Evolutionary conservation across 2,797 vertebrate genomes (phyloP).

Genomic region (Microtus obscurus): DNA sequence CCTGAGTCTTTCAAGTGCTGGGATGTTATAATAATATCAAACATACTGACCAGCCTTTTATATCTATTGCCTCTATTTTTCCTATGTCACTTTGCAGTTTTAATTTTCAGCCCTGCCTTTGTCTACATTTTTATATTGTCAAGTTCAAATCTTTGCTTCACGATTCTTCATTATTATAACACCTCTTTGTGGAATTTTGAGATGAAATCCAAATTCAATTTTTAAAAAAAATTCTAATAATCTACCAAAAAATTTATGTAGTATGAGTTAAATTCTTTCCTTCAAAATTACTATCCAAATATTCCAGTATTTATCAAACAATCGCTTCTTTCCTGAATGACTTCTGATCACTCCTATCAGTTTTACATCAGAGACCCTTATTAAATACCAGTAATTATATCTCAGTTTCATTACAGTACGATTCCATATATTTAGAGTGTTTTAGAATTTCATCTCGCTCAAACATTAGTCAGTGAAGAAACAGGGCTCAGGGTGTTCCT

Average conservation of each 20-base stretch:
- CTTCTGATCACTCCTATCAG: background rate
- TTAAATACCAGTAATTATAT: conserved; percentile 18
- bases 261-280: background rate
- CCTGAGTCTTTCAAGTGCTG: background rate
- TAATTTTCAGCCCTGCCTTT: conserved; percentile 26
- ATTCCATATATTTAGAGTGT: background rate
- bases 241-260: background rate
- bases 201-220: conserved; percentile 33
- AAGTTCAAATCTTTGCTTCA: conserved; percentile 19
- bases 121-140: background rate
- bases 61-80: conserved; percentile 14
- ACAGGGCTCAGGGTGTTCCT: background rate
- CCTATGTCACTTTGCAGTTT: conserved; percentile 6
- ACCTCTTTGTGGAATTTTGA: conserved; percentile 23
- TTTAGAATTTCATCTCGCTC: conserved; percentile 41
- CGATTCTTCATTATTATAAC: conserved; percentile 5
- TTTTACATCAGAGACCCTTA: conserved; percentile 16
- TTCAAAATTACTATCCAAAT: conserved; percentile 51
- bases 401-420: background rate
- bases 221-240: background rate
- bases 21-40: background rate
- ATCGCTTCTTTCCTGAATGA: background rate
- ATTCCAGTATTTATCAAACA: conserved; percentile 15
- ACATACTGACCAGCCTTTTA: background rate
- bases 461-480: conserved; percentile 1